Percentiles rank a stretch among this genome's conserved stretches.
Evolutionary conservation across 2,113 vertebrate genomes (phyloP).

Genomic region (Proteles cristata): DNA sequence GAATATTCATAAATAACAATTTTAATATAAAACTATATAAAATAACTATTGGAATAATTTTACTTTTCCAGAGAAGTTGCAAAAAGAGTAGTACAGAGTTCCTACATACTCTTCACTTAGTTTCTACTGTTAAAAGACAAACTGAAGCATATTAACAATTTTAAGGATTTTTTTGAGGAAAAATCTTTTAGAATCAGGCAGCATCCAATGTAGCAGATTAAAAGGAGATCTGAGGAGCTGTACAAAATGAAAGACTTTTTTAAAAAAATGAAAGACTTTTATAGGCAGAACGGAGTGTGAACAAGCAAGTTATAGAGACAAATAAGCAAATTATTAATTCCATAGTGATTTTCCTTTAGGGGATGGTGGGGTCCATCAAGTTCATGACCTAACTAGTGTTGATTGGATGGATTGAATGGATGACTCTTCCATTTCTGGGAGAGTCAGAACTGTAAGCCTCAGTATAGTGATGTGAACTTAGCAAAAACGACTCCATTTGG

Average conservation of each 20-base stretch:
- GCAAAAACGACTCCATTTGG: background rate
- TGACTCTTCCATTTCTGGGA: background rate
- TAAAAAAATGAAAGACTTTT: background rate
- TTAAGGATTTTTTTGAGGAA: background rate
- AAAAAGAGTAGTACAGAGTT: background rate
- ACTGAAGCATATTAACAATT: background rate
- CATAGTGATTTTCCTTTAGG: background rate
- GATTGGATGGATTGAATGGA: background rate
- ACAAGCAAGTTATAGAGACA: background rate
- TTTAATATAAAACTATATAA: background rate
- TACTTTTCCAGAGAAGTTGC: background rate
- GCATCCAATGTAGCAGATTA: background rate
- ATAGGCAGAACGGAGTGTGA: background rate
- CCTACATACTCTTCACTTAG: background rate
- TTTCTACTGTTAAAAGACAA: background rate
- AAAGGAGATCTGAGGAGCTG: background rate
- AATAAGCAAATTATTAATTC: background rate
- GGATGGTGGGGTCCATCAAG: background rate
- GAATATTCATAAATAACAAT: background rate
- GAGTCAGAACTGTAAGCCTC: background rate
- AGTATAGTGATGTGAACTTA: background rate
- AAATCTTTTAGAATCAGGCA: background rate
- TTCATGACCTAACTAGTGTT: background rate
- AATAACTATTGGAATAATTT: background rate
- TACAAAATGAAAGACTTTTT: background rate